Base-by-base conservation (phyloP, 1,140 invertebrate genomes). In the Panulirus ornatus region DNA sequence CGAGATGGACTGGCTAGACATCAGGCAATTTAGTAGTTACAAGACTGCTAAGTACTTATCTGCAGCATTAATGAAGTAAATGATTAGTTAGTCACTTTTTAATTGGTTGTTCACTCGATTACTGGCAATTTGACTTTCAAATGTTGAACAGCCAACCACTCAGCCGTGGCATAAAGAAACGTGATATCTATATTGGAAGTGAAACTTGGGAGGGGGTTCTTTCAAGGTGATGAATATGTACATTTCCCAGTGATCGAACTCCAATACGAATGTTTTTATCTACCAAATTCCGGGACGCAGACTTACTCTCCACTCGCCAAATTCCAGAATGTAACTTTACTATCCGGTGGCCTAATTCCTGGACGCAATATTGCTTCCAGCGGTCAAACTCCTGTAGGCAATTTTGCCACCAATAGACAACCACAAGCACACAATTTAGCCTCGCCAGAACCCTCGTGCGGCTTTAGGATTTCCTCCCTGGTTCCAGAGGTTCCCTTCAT, bases 371-470 rank as follows among this genome's bases (percentile, higher is more conserved):
- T 85, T 85, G 83, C 70, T 38, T 85, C 83, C 70, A 85, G 83
- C 70, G 83, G 83, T 85, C 83, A 85, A 85, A 85, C 83, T 85
- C 83, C 30, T 63, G 38, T 85, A 75, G 66, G 63, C 83, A 85
- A 85, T 85, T 85, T 85, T 85, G 83, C 83, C 83, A 85, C 83
- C 83, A 85, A 85, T 85, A 85, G 83, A 85, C 83, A 85, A 85
- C 83, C 75, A 47, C 42, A 47, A 63, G 36, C 42, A 51, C 66
- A 47, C 66, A 85, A 85, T 42, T 85, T 85, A 85, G 66, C 38
- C 27, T 9, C 27, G 42, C 83, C 40, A 73, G 51, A 66, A 85
- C 83, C 83, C 51, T 38, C n/a, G 70, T 85, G 66, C 83, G 58
- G 66, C 83, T 85, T 85, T 85, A 85, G 70, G 83, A 42, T 81